Conservation (phyloP, 1,140 invertebrate genomes). For the Venturia canescens region DNA sequence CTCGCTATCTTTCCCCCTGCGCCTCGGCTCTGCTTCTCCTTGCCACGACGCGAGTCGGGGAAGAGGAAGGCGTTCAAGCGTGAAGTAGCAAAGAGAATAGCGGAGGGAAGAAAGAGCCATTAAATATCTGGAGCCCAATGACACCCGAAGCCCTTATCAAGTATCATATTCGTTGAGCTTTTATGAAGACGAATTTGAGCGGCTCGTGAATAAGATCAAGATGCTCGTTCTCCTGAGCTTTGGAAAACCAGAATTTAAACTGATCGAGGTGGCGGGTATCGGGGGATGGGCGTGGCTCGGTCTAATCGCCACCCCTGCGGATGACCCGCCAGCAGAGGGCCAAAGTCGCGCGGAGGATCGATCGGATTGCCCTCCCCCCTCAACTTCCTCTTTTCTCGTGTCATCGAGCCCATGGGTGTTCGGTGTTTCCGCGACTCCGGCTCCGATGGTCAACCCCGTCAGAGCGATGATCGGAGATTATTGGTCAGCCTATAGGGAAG, state of each 20-base stretch:
- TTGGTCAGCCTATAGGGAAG: neutral
- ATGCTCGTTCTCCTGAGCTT: conserved; percentile 5
- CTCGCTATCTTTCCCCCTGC: neutral
- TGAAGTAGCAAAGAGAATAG: neutral
- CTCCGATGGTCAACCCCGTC: conserved; percentile 1
- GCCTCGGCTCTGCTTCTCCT: neutral
- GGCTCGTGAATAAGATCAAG: conserved; percentile 24
- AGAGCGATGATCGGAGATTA: neutral
- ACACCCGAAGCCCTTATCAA: neutral
- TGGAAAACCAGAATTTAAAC: neutral
- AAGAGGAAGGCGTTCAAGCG: neutral
- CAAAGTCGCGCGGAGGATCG: conserved; percentile 5
- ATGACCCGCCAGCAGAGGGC: neutral
- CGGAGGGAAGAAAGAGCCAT: neutral
- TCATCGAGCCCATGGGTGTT: conserved; percentile 3
- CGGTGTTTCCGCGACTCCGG: neutral
- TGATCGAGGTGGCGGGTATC: neutral
- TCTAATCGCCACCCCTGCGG: conserved; percentile 29
- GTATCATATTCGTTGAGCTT: neutral
- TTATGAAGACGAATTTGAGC: neutral
- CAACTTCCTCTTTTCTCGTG: neutral
- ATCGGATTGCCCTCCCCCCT: conserved; percentile 8
- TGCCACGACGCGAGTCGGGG: no score
- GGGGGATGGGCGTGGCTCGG: conserved; percentile 15
- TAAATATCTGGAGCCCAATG: neutral